phyloP scores from a whole-genome alignment of 2,113 vertebrate species.

The Jaculus jaculus region DNA sequence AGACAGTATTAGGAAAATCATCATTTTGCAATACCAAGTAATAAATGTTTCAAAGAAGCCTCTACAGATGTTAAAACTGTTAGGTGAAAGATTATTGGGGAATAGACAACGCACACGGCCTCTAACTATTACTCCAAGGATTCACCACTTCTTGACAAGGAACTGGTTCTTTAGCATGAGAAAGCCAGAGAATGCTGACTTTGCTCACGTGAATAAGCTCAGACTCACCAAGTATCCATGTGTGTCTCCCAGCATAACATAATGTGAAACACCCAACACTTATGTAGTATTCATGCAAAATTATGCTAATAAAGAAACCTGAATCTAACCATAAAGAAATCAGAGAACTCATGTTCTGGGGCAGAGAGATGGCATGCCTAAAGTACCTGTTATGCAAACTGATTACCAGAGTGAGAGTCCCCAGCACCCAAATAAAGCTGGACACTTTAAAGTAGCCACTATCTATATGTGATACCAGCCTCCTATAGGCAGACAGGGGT shows the following conservation, averaged over 20 bases:
- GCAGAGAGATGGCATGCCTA: no score
- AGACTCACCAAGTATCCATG: background rate
- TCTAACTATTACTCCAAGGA: background rate
- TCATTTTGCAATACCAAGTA: conserved; percentile 55
- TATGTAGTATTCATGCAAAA: background rate
- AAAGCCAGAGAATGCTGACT: background rate
- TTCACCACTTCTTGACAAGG: background rate
- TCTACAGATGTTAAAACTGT: conserved; percentile 46
- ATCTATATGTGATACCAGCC: no score
- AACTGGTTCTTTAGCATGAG: background rate
- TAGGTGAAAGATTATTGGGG: conserved; percentile 64
- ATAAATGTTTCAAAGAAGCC: conserved; percentile 45
- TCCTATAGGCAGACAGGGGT: no score
- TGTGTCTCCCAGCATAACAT: background rate
- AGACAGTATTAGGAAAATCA: conserved; percentile 56
- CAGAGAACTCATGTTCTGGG: background rate
- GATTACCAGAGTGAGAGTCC: no score
- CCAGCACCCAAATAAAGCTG: no score
- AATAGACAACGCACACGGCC: conserved; percentile 12
- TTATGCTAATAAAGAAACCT: background rate
- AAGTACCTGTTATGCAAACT: no score
- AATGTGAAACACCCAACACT: background rate
- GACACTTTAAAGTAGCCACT: no score
- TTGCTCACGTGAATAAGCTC: background rate
- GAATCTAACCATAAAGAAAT: background rate